Percentiles rank a stretch among this genome's conserved stretches.
Conservation (phyloP, 2,113 vertebrate genomes). For the Dipodomys stephensi region DNA sequence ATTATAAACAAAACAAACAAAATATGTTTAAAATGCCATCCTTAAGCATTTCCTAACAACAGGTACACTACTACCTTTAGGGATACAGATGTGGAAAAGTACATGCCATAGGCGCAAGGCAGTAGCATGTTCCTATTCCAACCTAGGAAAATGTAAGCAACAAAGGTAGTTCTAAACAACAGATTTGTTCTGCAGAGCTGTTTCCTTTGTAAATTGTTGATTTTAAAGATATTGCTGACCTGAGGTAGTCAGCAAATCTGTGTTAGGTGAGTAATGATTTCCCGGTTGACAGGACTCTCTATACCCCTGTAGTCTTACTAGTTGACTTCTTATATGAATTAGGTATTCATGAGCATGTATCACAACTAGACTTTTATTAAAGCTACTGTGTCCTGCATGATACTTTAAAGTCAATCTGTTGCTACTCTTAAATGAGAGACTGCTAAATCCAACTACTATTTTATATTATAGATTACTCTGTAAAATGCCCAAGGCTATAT, state of each 20-base stretch:
- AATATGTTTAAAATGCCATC: background rate
- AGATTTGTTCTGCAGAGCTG: background rate
- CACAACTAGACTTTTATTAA: constrained; percentile 25
- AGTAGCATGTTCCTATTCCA: background rate
- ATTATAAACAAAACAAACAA: background rate
- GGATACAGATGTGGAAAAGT: background rate
- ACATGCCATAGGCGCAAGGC: background rate
- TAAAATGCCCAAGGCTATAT: constrained; percentile 40
- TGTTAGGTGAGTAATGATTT: constrained; percentile 4
- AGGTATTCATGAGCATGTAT: constrained; percentile 29
- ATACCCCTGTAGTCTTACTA: constrained; percentile 40
- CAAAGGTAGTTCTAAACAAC: background rate
- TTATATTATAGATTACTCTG: constrained; percentile 42
- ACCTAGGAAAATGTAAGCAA: background rate
- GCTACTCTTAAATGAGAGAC: constrained; percentile 59
- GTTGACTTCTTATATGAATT: background rate
- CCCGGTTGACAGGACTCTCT: background rate
- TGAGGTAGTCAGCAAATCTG: background rate
- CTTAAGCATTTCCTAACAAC: background rate
- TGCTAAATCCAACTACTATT: constrained; percentile 55
- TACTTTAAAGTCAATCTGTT: constrained; percentile 76
- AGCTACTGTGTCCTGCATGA: constrained; percentile 20
- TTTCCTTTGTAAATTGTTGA: background rate
- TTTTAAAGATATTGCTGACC: background rate
- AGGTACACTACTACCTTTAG: background rate